A percentile compares a stretch with the other conserved stretches of the same genome.
Conservation (phyloP, 1,140 invertebrate genomes). For the Pseudomyrmex dendroicus region DNA sequence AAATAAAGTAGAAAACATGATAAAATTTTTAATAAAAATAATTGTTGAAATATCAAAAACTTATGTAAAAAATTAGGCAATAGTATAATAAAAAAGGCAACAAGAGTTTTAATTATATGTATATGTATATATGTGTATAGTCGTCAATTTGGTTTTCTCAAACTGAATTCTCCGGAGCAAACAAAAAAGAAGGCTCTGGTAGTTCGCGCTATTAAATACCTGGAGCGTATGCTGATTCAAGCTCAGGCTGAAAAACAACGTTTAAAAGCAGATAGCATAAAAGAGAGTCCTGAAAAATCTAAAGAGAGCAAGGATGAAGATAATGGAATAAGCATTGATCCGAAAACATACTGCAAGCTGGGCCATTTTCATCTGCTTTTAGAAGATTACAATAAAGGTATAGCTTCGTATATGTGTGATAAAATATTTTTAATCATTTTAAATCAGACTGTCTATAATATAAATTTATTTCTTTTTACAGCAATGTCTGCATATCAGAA, state of each 20-base stretch:
- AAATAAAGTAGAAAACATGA: too few relatives aligned
- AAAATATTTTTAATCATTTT: neutral
- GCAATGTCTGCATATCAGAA: constrained; percentile 98
- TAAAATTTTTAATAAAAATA: too few relatives aligned
- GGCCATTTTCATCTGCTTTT: constrained; percentile 97
- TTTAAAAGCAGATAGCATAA: constrained; percentile 82
- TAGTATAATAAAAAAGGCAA: neutral
- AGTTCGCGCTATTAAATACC: constrained; percentile 93
- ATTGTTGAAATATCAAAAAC: too few relatives aligned
- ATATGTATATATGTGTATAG: constrained; percentile 85
- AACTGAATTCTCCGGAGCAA: constrained; percentile 91
- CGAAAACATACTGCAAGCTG: constrained; percentile 96
- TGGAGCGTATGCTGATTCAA: constrained; percentile 93
- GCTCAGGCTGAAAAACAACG: constrained; percentile 87
- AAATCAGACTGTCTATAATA: too few relatives aligned
- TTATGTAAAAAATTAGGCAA: neutral
- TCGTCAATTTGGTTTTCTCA: constrained; percentile 94
- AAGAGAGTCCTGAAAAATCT: constrained; percentile 83
- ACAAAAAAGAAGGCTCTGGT: constrained; percentile 91
- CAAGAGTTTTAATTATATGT: neutral
- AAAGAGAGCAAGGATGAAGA: constrained; percentile 85
- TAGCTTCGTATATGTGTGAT: neutral
- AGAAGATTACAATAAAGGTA: constrained; percentile 96
- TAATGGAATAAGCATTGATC: constrained; percentile 92
- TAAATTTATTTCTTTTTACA: constrained; percentile 77